phyloP scores from a whole-genome alignment of 2,888 invertebrate genomes.

The Coelopa pilipes region DNA sequence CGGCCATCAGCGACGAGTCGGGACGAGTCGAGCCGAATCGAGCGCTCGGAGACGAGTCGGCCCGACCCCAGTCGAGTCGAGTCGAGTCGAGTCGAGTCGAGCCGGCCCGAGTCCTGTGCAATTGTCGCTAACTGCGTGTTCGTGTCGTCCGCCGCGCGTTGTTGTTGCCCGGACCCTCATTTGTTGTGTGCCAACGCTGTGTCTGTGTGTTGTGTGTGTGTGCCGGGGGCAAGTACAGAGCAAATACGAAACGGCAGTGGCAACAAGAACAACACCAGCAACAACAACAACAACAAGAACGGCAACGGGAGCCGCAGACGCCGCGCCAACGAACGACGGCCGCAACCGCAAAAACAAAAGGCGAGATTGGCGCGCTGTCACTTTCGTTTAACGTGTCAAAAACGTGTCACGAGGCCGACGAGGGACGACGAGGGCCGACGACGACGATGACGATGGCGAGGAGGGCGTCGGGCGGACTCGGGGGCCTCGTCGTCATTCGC shows the following conservation, averaged over 20 bases:
- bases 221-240: conserved; percentile 1
- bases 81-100: too few relatives aligned
- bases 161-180: background rate
- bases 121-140: conserved; percentile 16
- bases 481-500: too few relatives aligned
- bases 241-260: too few relatives aligned
- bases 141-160: conserved; percentile 18
- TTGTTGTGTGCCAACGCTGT: too few relatives aligned
- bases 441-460: background rate
- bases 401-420: conserved; percentile 3
- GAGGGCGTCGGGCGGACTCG: too few relatives aligned
- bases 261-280: background rate
- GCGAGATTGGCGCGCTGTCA: conserved; percentile 41
- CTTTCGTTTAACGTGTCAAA: conserved; percentile 41
- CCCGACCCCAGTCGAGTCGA: too few relatives aligned
- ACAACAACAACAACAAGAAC: background rate
- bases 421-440: background rate
- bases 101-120: conserved; percentile 16
- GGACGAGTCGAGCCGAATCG: too few relatives aligned
- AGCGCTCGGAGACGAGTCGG: conserved; percentile 5
- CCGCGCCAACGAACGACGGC: conserved; percentile 16
- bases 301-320: background rate
- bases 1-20: too few relatives aligned
- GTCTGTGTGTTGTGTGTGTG: too few relatives aligned
- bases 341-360: conserved; percentile 26